Percentiles rank a stretch among this genome's conserved stretches.
Evolutionary conservation across 2,113 vertebrate species (phyloP).

Genomic region (Neolamprologus longior): DNA sequence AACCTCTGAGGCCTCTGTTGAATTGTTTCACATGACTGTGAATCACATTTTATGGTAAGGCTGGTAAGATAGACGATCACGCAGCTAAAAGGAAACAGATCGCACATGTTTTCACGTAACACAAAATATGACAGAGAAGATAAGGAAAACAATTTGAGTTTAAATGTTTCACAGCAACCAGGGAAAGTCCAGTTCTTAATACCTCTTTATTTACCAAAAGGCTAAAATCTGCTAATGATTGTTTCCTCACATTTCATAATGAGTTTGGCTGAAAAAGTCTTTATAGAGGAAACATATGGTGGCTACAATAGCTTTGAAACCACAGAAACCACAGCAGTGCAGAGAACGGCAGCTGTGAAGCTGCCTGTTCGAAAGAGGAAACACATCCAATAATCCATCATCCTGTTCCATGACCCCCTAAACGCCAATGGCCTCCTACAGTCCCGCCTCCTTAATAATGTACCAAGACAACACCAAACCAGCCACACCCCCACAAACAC

Average conservation of each 20-base stretch:
- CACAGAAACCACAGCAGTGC: neutral
- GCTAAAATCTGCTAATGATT: neutral
- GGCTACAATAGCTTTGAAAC: neutral
- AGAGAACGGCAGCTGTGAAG: neutral
- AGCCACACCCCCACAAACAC: neutral
- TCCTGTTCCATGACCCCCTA: neutral
- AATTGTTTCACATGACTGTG: neutral
- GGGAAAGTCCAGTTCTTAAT: neutral
- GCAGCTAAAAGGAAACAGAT: neutral
- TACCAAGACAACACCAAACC: neutral
- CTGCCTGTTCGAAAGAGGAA: neutral
- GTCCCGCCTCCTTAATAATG: neutral
- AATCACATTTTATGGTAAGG: neutral
- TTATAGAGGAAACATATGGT: neutral
- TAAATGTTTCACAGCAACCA: neutral
- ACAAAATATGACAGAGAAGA: neutral
- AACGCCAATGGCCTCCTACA: neutral
- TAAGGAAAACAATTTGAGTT: neutral
- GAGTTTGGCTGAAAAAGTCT: neutral
- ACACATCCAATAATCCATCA: conserved; percentile 2
- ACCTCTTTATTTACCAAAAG: neutral
- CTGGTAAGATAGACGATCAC: fast-evolving
- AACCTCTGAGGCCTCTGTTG: neutral
- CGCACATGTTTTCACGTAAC: fast-evolving
- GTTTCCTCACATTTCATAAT: neutral